Base-by-base conservation (phyloP, 2,797 vertebrate species). In the Balearica regulorum region DNA sequence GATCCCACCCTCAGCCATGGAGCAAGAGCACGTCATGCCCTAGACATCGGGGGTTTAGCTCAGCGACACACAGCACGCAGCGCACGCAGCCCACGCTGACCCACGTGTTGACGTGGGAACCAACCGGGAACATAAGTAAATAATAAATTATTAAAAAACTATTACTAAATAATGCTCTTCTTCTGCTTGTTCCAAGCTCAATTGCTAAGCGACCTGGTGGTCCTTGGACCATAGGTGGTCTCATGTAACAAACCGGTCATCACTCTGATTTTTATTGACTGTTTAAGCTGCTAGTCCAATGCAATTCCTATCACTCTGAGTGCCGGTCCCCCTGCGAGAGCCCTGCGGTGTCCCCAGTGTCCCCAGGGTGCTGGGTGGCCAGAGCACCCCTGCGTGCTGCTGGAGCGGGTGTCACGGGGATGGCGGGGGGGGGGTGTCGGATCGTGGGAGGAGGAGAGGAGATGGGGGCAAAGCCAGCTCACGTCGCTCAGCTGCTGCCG, bases 401-500 rank as follows among this genome's bases (percentile, higher is more conserved):
- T 4, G 25, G 39, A 77, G 51, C 19, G 5, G 10, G 12, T 26
- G 46, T 1, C 29, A 16, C 9, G 44, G 68, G 37, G 31, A 6
- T 4, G 11, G 44, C 0, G 3, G 8, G 6, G 0, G 10, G 3
- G 10, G 3, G 18, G n/a, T n/a, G n/a, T 46, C 7, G 9, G 64
- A 39, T 71, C 3, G 3, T 43, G 35, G 37, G 48, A 54, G 35
- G 31, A 31, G 8, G 22, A 49, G 57, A 65, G 33, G 29, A 61
- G 46, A 35, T 20, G 57, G 26, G 41, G 57, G 31, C 20, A 61
- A 79, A 58, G 53, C 15, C 7, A 2, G 15, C 17, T 72, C 49
- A 16, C 7, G 9, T 33, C 16, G 11, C 70, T 51, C 35, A 20
- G 19, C 58, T 64, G 73, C 79, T 92, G 70, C 54, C 4, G 5